Evolutionary conservation across 2,113 vertebrate species (phyloP).

Genomic region (Tangachromis dhanisi): DNA sequence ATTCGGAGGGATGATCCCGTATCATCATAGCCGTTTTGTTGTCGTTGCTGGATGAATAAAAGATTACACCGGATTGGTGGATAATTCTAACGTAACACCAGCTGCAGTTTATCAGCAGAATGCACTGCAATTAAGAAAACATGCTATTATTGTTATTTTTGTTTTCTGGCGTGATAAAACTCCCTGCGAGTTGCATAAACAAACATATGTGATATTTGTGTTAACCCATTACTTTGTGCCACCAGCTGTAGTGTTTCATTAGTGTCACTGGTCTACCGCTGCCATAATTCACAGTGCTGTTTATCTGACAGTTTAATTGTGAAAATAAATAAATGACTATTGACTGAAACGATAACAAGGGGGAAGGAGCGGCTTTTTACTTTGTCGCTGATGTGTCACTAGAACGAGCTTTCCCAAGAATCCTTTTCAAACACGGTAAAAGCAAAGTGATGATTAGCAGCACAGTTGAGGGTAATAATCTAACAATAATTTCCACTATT

Average conservation of each 20-base stretch:
- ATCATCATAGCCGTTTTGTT: not conserved
- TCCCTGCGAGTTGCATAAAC: not conserved
- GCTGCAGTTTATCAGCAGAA: not conserved
- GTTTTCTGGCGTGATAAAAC: not conserved
- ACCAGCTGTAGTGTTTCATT: not conserved
- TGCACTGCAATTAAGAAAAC: not conserved
- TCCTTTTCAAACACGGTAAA: not conserved
- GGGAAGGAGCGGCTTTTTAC: not conserved
- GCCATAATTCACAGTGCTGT: not conserved
- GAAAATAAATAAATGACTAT: not conserved
- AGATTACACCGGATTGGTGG: not conserved
- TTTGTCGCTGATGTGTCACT: not conserved
- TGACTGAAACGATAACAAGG: not conserved
- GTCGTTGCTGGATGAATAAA: not conserved
- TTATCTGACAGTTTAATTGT: not conserved
- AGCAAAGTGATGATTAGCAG: not conserved
- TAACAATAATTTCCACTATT: not conserved
- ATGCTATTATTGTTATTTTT: not conserved
- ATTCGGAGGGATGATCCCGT: constrained; percentile 3
- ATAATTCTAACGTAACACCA: not conserved
- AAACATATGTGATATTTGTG: not conserved
- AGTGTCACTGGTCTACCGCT: not conserved
- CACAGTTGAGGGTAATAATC: not conserved
- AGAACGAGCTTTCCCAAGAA: not conserved
- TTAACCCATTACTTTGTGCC: not conserved